phyloP scores from a whole-genome alignment of 2,888 invertebrate genomes.

The Amorpha juglandis region DNA sequence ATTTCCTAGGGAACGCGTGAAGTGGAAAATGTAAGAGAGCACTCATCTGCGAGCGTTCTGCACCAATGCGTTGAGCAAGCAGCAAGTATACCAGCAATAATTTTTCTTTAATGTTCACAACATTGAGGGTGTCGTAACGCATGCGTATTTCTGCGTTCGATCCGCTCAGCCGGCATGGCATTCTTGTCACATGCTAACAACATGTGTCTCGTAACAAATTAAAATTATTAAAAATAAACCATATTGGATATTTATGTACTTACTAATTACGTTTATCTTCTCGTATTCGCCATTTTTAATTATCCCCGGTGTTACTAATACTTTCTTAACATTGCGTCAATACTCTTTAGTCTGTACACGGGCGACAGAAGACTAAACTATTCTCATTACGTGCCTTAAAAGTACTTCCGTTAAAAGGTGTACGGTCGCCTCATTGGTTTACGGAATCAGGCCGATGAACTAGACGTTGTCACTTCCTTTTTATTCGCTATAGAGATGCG shows the following conservation, averaged over 20 bases:
- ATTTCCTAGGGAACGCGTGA: slow-evolving; percentile 9
- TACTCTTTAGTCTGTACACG: slow-evolving; percentile 11
- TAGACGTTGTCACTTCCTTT: slow-evolving; percentile 71
- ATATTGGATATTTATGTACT: background rate
- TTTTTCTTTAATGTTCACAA: slow-evolving; percentile 31
- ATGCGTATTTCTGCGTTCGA: slow-evolving; percentile 72
- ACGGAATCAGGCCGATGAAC: slow-evolving; percentile 74
- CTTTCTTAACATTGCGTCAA: background rate
- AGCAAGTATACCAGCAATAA: slow-evolving; percentile 2
- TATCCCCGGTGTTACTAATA: background rate
- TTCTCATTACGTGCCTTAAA: slow-evolving; percentile 41
- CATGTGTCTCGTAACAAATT: slow-evolving; percentile 61
- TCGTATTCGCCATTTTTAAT: background rate
- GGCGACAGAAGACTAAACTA: slow-evolving; percentile 16
- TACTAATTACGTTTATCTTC: no score
- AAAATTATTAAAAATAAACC: slow-evolving; percentile 7
- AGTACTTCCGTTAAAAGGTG: slow-evolving; percentile 64
- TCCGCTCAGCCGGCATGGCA: slow-evolving; percentile 49
- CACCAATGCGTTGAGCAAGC: slow-evolving; percentile 5
- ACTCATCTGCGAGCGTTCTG: slow-evolving; percentile 4
- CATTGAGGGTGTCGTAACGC: slow-evolving; percentile 64
- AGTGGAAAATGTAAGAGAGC: slow-evolving; percentile 16
- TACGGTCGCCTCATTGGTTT: slow-evolving; percentile 57
- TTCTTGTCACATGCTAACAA: slow-evolving; percentile 63
- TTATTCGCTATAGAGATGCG: slow-evolving; percentile 41